Conservation (phyloP, 2,797 vertebrate species). For the Arremon brunneinucha region DNA sequence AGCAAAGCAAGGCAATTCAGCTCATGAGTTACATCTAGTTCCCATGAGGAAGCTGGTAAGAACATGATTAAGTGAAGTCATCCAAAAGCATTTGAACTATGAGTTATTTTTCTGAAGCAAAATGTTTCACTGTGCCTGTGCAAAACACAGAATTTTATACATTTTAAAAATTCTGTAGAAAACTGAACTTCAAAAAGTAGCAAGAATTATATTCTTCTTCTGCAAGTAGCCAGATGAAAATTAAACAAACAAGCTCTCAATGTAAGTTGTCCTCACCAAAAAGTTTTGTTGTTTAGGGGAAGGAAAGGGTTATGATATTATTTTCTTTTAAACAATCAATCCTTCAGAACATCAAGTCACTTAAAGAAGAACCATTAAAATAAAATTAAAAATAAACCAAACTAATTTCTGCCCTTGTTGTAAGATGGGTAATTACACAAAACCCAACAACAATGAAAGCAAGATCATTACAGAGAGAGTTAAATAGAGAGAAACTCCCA, state of each 20-base stretch:
- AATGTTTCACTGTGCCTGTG: not conserved
- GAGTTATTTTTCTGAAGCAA: not conserved
- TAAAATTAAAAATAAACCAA: not conserved
- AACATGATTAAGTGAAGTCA: not conserved
- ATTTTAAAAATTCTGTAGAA: not conserved
- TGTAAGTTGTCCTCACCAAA: not conserved
- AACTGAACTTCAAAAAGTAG: not conserved
- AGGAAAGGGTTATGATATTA: not conserved
- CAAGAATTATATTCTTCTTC: not conserved
- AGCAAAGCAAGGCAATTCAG: not conserved
- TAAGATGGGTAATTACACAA: not conserved
- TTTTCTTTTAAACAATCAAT: not conserved
- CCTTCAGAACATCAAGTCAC: not conserved
- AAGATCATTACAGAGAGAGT: not conserved
- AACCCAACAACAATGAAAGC: not conserved
- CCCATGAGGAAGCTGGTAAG: not conserved
- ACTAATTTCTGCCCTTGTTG: not conserved
- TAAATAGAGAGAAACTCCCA: conserved; percentile 2
- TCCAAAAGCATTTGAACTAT: not conserved
- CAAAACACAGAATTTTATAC: not conserved
- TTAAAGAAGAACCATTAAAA: not conserved
- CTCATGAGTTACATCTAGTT: not conserved
- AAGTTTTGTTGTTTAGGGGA: not conserved
- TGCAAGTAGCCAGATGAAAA: not conserved
- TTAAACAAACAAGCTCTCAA: not conserved